These are phyloP conservation scores for Orussus abietinus DNA, from an alignment of 1,140 invertebrate species.

Conservation along the genomic window DNA sequence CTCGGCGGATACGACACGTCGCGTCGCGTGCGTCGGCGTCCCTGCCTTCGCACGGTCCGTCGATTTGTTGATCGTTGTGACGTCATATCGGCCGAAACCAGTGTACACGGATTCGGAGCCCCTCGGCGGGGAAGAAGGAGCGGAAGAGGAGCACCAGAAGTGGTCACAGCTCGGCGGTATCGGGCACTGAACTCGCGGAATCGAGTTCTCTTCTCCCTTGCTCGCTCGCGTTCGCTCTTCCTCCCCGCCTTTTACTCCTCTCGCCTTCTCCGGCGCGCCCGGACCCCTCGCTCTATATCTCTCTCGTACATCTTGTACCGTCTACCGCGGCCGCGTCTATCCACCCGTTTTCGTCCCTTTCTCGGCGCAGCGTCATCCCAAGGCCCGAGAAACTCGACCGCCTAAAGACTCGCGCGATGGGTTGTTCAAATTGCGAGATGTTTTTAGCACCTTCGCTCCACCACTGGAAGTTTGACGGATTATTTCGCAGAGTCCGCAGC, in stretches of 20 bases:
- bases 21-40: too few relatives aligned
- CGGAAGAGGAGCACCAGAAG: slow-evolving; percentile 11
- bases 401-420: too few relatives aligned
- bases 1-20: too few relatives aligned
- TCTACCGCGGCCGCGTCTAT: slow-evolving; percentile 4
- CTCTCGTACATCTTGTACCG: slow-evolving; percentile 6
- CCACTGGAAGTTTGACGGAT: too few relatives aligned
- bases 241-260: background rate
- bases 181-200: slow-evolving; percentile 27
- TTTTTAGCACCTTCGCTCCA: too few relatives aligned
- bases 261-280: background rate
- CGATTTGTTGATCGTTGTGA: slow-evolving; percentile 25
- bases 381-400: too few relatives aligned
- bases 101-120: too few relatives aligned
- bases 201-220: slow-evolving; percentile 18
- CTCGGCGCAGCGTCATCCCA: too few relatives aligned
- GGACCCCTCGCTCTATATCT: too few relatives aligned
- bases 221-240: slow-evolving; percentile 3
- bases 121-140: slow-evolving; percentile 21
- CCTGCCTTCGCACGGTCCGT: too few relatives aligned
- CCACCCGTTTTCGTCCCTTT: background rate
- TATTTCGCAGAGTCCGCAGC: too few relatives aligned
- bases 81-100: slow-evolving; percentile 13
- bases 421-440: too few relatives aligned
- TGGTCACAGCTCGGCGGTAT: slow-evolving; percentile 16